Conservation (phyloP, 2,113 vertebrate genomes). For the Platycercus adscitus region DNA sequence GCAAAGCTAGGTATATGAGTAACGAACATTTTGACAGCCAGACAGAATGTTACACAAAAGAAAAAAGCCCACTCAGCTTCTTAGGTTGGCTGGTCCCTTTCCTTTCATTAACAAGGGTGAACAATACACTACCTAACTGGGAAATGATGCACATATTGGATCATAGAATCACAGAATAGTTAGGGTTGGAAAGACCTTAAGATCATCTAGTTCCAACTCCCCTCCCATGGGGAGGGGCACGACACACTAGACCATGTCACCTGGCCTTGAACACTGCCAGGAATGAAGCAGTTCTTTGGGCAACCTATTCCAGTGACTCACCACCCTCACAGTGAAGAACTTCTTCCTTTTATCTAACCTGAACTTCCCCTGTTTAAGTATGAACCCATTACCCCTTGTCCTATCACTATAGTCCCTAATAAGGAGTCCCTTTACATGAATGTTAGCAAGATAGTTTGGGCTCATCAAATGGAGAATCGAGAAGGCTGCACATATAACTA, state of each 20-base stretch:
- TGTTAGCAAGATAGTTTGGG: not conserved
- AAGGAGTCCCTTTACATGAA: not conserved
- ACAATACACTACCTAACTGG: not conserved
- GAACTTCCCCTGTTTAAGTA: not conserved
- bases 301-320: not conserved
- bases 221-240: not conserved
- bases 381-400: not conserved
- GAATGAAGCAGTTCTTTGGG: not conserved
- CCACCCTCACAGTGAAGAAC: not conserved
- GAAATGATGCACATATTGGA: not conserved
- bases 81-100: not conserved
- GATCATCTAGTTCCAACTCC: not conserved
- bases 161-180: not conserved
- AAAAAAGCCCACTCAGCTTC: not conserved
- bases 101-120: not conserved
- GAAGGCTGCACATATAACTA: not conserved
- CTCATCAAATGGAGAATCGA: fast-evolving
- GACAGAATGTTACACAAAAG: not conserved
- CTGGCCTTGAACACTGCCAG: not conserved
- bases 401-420: not conserved
- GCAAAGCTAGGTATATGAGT: not conserved
- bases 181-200: not conserved
- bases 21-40: not conserved
- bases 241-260: not conserved
- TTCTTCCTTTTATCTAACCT: not conserved